Percentiles rank a stretch among this genome's conserved stretches.
These are phyloP conservation scores for Mastomys coucha DNA, from an alignment of 2,113 vertebrate species.

Conservation along the genomic window DNA sequence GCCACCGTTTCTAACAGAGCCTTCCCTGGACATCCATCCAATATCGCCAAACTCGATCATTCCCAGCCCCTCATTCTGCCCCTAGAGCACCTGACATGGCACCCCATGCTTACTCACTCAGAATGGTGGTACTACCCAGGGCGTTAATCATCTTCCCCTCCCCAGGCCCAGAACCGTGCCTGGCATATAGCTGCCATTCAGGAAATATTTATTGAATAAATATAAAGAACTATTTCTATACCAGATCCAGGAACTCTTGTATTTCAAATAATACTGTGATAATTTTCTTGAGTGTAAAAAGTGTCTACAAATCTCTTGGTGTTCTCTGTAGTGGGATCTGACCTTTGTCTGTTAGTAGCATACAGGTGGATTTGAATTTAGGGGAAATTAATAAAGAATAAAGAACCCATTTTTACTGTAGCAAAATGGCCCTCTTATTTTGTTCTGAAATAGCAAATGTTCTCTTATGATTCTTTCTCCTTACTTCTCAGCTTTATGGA, in stretches of 20 bases:
- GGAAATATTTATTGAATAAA: conserved; percentile 25
- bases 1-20: neutral
- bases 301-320: conserved; percentile 4
- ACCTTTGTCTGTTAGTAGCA: neutral
- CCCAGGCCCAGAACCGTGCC: neutral
- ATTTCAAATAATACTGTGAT: neutral
- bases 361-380: neutral
- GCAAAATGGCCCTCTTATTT: conserved; percentile 21
- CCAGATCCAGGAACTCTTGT: neutral
- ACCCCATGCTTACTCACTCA: neutral
- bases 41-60: neutral
- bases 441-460: conserved; percentile 60
- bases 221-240: neutral
- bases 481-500: conserved; percentile 20
- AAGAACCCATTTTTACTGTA: neutral
- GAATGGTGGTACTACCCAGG: neutral
- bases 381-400: conserved; percentile 1
- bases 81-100: neutral
- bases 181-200: neutral
- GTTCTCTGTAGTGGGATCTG: neutral
- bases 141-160: neutral
- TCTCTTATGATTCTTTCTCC: conserved; percentile 53
- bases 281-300: neutral
- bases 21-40: neutral
- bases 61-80: neutral